A percentile compares a stretch with the other conserved stretches of the same genome.
Conservation (phyloP, 64 coral and sea anemone genomes). For the Pocillopora damicornis region DNA sequence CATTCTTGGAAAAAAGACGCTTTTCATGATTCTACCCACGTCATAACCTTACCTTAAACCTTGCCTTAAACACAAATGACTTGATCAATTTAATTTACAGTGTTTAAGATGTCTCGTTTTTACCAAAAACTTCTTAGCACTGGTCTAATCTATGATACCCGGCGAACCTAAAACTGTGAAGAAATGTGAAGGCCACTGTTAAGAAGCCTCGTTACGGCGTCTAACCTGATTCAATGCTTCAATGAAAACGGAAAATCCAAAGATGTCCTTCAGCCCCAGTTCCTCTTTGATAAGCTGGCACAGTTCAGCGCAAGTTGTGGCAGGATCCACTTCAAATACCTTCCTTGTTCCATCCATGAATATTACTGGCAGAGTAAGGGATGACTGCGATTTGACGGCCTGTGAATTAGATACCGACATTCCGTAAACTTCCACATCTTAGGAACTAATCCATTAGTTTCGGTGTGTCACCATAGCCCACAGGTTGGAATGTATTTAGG, state of each 20-base stretch:
- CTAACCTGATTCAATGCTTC: conserved; percentile 24
- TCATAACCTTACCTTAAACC: too few species aligned
- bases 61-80: too few species aligned
- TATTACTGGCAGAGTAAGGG: conserved; percentile 10
- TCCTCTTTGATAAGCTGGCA: conserved; percentile 6
- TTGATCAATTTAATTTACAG: too few species aligned
- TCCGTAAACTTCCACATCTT: background rate
- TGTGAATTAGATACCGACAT: background rate
- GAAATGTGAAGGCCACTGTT: background rate
- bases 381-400: conserved; percentile 31
- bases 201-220: background rate
- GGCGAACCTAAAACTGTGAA: background rate
- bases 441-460: background rate
- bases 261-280: conserved; percentile 27
- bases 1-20: too few species aligned
- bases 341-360: conserved; percentile 31
- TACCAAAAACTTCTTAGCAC: too few species aligned
- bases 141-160: too few species aligned
- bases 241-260: conserved; percentile 54
- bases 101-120: too few species aligned
- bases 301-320: conserved; percentile 43
- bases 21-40: too few species aligned
- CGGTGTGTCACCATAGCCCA: background rate
- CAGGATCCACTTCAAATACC: conserved; percentile 30
- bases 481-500: too few species aligned